A percentile compares a stretch with the other conserved stretches of the same genome.
Evolutionary conservation across 2,113 vertebrate genomes (phyloP).

Genomic region (Lampris megalopsis): DNA sequence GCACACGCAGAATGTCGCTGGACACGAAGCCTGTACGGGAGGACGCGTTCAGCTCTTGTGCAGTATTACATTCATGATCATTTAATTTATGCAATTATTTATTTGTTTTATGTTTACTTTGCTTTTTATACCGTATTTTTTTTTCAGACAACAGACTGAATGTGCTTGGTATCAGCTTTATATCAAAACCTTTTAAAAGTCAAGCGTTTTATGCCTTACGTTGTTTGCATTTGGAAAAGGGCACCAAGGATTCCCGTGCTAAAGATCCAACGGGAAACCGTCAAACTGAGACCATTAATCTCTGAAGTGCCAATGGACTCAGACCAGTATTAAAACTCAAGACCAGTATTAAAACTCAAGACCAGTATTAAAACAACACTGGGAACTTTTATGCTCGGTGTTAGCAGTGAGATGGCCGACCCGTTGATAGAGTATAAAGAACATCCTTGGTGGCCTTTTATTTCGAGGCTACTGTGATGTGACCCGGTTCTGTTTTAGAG

Average conservation of each 20-base stretch:
- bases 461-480: slow-evolving; percentile 58
- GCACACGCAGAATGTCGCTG: slow-evolving; percentile 27
- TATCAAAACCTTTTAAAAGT: slow-evolving; percentile 43
- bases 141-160: slow-evolving; percentile 69
- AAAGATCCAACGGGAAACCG: slow-evolving; percentile 5
- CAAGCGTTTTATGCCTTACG: slow-evolving; percentile 68
- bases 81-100: slow-evolving; percentile 79
- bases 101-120: slow-evolving; percentile 51
- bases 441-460: slow-evolving; percentile 71
- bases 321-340: slow-evolving; percentile 1
- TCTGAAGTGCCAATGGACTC: slow-evolving; percentile 64
- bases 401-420: slow-evolving; percentile 36
- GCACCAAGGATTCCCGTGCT: slow-evolving; percentile 62
- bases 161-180: slow-evolving; percentile 79
- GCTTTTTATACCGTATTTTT: slow-evolving; percentile 3
- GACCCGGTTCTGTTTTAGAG: slow-evolving; percentile 28
- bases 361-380: neutral
- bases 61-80: slow-evolving; percentile 42
- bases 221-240: slow-evolving; percentile 56
- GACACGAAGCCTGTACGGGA: slow-evolving; percentile 36
- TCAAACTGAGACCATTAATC: slow-evolving; percentile 33
- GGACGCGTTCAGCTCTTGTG: slow-evolving; percentile 39
- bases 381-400: slow-evolving; percentile 24
- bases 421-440: slow-evolving; percentile 9
- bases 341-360: neutral